Base-by-base conservation (phyloP, 2,797 vertebrate species). In the Podarcis siculus region DNA sequence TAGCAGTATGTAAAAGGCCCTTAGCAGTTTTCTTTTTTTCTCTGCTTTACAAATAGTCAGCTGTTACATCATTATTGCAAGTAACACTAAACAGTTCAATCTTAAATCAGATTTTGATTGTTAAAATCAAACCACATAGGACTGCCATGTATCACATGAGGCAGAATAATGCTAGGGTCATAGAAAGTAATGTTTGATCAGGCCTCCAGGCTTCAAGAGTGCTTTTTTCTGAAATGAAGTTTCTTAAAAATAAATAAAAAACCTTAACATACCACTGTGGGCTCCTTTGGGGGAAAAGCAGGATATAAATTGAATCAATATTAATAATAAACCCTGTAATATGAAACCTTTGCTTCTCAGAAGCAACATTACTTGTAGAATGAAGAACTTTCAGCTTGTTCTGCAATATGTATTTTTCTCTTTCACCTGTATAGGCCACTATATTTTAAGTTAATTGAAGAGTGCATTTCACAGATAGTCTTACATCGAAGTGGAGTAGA, bases 371-470 rank as follows among this genome's bases (percentile, higher is more conserved):
- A 49, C 9, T 79, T 79, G 35, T 23, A 35, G n/a, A 7, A 71
- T 71, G 9, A 86, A 69, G 39, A 8, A 19, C 58, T 58, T 77
- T 2, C n/a, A n/a, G 2, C 37, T 75, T 25, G 21, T 72, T 58
- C 13, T 73, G 1, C 66, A 35, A 66, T 2, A 8, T 6, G 25
- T 25, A 30, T 42, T 37, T 81, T 75, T 27, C 30, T 67, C 69
- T 88, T 89, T 88, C 79, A 69, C 32, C 95, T 85, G 72, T 95
- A 92, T 95, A 99, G 99, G 95, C 97, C 98, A 42, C 98, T 99
- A 89, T 99, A 99, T 96, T 99, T 99, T 96, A 99, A 98, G 95
- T 97, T 99, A 96, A 98, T 99, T 92, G 98, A 99, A 79, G 99
- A 99, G 81, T 99, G 98, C 86, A 96, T 99, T 55, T 99, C 98